A percentile compares a stretch with the other conserved stretches of the same genome.
Conservation (phyloP, 2,113 vertebrate genomes). For the Anguilla japonica region DNA sequence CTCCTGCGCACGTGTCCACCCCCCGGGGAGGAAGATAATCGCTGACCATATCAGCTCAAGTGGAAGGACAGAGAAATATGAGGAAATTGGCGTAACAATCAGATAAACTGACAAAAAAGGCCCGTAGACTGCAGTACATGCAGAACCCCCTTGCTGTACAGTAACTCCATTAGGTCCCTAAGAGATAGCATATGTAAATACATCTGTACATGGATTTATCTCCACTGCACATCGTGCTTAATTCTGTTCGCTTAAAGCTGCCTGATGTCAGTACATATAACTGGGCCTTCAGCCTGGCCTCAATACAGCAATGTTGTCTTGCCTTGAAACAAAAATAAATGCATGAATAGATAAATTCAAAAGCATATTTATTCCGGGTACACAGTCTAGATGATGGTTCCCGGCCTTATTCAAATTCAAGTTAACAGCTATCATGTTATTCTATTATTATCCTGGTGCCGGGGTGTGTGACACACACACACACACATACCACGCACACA, state of each 20-base stretch:
- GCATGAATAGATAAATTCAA: not conserved
- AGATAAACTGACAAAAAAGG: slow-evolving; percentile 19
- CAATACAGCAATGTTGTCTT: not conserved
- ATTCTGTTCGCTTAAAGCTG: not conserved
- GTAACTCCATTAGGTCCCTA: not conserved
- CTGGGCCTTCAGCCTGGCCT: not conserved
- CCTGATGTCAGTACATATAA: not conserved
- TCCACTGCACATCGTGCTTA: not conserved
- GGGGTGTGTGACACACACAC: no score
- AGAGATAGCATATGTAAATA: not conserved
- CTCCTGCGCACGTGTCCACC: not conserved
- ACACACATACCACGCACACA: no score
- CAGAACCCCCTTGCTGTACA: not conserved
- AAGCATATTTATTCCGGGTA: not conserved
- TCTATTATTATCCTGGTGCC: no score
- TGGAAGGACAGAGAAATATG: slow-evolving; percentile 21
- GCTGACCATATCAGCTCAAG: not conserved
- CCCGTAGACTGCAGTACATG: not conserved
- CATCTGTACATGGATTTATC: slow-evolving; percentile 15
- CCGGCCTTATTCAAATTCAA: not conserved
- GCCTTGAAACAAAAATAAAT: not conserved
- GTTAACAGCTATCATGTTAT: not conserved
- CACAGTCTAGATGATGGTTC: not conserved
- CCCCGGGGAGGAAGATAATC: slow-evolving; percentile 18
- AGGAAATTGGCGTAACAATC: slow-evolving; percentile 33